Evolutionary conservation across 2,113 vertebrate species (phyloP).

Genomic region (Formicarius rufipectus): DNA sequence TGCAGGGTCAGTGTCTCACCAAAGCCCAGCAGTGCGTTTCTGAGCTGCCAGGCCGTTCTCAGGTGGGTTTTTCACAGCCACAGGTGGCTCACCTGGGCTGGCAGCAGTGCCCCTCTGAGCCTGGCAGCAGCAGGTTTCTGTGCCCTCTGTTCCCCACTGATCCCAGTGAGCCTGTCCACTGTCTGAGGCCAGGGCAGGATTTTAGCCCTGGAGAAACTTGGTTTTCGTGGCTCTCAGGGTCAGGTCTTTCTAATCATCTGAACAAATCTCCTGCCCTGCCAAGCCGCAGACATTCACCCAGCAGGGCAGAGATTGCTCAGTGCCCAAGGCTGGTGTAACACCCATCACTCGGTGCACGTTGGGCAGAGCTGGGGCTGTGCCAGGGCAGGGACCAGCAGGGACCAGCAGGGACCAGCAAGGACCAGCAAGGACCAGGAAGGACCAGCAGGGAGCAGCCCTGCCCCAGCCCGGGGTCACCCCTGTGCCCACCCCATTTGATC

Average conservation of each 20-base stretch:
- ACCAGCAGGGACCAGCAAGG: fast-evolving
- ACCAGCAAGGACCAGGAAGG: fast-evolving
- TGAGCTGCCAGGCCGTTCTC: background rate
- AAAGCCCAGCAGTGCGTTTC: background rate
- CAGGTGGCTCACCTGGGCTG: background rate
- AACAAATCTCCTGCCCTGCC: background rate
- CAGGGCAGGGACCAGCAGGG: background rate
- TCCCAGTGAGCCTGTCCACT: background rate
- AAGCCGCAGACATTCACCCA: background rate
- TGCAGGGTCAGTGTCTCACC: fast-evolving
- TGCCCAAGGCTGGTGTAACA: fast-evolving
- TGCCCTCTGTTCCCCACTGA: background rate
- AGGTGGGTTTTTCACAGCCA: background rate
- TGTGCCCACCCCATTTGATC: background rate
- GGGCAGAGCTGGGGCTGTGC: background rate
- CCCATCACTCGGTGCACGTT: fast-evolving
- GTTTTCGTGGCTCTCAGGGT: background rate
- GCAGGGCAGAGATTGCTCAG: background rate
- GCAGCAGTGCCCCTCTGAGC: fast-evolving
- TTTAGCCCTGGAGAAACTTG: background rate
- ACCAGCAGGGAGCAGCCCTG: no score
- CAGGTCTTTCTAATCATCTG: background rate
- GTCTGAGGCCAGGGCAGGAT: fast-evolving
- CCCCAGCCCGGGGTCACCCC: background rate
- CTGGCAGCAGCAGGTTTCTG: background rate